These are phyloP conservation scores for Platycheirus albimanus DNA, from an alignment of 2,888 invertebrate genomes.

Conservation along the genomic window DNA sequence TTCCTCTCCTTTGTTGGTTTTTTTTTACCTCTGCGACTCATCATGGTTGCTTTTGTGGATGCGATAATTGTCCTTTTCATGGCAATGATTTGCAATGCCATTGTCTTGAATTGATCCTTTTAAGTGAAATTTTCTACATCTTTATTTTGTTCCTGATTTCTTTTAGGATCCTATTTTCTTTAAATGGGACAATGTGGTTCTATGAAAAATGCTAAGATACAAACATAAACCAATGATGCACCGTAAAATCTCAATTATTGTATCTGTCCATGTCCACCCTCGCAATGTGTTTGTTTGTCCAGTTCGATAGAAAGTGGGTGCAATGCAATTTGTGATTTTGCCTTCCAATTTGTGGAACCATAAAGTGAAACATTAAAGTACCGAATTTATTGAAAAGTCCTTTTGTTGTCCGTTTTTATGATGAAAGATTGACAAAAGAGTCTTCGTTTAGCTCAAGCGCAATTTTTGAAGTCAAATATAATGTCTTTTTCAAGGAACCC, in stretches of 20 bases:
- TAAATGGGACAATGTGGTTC: slow-evolving; percentile 55
- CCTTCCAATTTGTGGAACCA: slow-evolving; percentile 61
- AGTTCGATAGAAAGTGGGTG: slow-evolving; percentile 4
- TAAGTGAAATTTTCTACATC: slow-evolving; percentile 58
- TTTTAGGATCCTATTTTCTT: slow-evolving; percentile 20
- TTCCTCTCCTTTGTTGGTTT: slow-evolving; percentile 17
- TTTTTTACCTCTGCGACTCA: slow-evolving; percentile 1
- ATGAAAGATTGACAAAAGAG: not conserved
- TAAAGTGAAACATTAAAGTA: slow-evolving; percentile 57
- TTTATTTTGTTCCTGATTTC: slow-evolving; percentile 15
- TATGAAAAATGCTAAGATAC: slow-evolving; percentile 9
- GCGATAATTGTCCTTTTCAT: slow-evolving; percentile 72
- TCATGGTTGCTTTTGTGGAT: slow-evolving; percentile 70
- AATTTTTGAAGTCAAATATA: no score
- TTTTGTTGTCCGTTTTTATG: slow-evolving; percentile 41
- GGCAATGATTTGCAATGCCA: slow-evolving; percentile 65
- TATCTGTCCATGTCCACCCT: slow-evolving; percentile 18
- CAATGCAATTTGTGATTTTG: slow-evolving; percentile 52
- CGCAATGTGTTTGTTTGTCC: slow-evolving; percentile 1
- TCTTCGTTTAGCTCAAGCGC: no score
- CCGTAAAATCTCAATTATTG: slow-evolving; percentile 61
- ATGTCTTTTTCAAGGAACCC: not conserved
- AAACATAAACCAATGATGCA: slow-evolving; percentile 29
- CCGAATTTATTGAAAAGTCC: slow-evolving; percentile 14
- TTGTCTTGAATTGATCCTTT: slow-evolving; percentile 70